Conservation (phyloP, 2,888 invertebrate species). For the Ditula angustiorana region DNA sequence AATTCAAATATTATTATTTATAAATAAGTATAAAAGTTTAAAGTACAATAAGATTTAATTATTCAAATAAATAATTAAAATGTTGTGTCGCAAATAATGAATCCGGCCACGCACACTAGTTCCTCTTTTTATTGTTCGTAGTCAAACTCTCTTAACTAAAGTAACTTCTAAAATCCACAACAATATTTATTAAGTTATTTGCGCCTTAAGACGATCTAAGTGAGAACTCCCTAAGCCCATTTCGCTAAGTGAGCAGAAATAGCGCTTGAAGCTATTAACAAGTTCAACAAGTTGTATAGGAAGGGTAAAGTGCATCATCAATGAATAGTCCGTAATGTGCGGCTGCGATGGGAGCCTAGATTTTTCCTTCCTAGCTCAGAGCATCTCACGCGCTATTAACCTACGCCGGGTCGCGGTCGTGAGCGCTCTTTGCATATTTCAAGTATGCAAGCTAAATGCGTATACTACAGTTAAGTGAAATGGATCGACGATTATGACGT, state of each 20-base stretch:
- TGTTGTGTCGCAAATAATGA: no score
- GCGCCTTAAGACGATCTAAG: neutral
- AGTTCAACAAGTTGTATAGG: slow-evolving; percentile 42
- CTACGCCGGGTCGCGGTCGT: slow-evolving; percentile 62
- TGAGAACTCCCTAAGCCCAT: slow-evolving; percentile 1
- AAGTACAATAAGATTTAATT: no score
- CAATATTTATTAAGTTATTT: neutral
- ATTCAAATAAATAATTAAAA: no score
- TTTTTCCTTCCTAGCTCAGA: slow-evolving; percentile 58
- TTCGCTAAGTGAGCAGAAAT: slow-evolving; percentile 30
- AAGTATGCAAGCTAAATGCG: slow-evolving; percentile 76
- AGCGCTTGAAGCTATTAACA: slow-evolving; percentile 39
- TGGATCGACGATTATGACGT: slow-evolving; percentile 74
- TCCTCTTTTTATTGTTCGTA: no score
- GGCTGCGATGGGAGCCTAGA: slow-evolving; percentile 58
- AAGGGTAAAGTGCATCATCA: slow-evolving; percentile 54
- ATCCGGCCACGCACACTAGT: no score
- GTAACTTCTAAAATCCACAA: neutral
- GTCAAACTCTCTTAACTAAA: neutral
- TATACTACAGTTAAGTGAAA: slow-evolving; percentile 75
- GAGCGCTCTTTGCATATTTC: slow-evolving; percentile 83
- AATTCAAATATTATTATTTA: no score
- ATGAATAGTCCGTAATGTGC: slow-evolving; percentile 55
- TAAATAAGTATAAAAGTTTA: no score
- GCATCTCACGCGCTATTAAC: slow-evolving; percentile 79